phyloP scores from a whole-genome alignment of 2,797 vertebrate genomes.

The Hypotaenidia okinawae region DNA sequence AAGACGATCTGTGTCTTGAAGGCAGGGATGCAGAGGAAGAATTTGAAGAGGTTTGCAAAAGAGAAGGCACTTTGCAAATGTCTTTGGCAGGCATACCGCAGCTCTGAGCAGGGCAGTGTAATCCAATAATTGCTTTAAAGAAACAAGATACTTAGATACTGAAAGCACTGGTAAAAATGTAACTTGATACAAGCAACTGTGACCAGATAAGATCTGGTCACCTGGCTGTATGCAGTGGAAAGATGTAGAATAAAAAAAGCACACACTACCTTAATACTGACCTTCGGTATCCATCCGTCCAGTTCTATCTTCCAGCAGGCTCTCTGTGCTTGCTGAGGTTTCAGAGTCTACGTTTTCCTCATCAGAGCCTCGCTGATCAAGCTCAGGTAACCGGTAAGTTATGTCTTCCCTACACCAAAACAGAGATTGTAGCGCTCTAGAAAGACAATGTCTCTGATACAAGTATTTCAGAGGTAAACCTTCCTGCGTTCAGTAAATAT shows the following conservation, averaged over 20 bases:
- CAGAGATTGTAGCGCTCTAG: neutral
- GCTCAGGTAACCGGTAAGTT: conserved; percentile 92
- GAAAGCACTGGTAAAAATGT: neutral
- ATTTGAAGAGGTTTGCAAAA: conserved; percentile 22
- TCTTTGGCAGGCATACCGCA: conserved; percentile 50
- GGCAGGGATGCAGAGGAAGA: conserved; percentile 4
- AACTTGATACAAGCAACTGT: neutral
- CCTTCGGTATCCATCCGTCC: conserved; percentile 85
- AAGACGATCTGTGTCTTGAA: conserved; percentile 60
- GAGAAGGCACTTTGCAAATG: conserved; percentile 53
- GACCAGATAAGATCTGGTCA: neutral
- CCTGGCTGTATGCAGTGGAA: neutral
- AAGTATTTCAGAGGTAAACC: neutral
- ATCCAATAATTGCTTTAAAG: conserved; percentile 73
- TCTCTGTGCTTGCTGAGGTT: conserved; percentile 93
- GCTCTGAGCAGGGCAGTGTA: conserved; percentile 46
- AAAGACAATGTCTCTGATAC: neutral
- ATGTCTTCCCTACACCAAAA: conserved; percentile 88
- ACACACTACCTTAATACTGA: conserved; percentile 87
- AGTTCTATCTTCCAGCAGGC: conserved; percentile 88
- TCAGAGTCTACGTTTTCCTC: conserved; percentile 96
- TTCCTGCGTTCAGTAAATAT: neutral
- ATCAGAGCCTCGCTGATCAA: conserved; percentile 94
- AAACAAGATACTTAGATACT: conserved; percentile 61
- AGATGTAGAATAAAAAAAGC: conserved; percentile 55